Conservation (phyloP, 2,888 invertebrate genomes). For the Scaptomyza tumidula region DNA sequence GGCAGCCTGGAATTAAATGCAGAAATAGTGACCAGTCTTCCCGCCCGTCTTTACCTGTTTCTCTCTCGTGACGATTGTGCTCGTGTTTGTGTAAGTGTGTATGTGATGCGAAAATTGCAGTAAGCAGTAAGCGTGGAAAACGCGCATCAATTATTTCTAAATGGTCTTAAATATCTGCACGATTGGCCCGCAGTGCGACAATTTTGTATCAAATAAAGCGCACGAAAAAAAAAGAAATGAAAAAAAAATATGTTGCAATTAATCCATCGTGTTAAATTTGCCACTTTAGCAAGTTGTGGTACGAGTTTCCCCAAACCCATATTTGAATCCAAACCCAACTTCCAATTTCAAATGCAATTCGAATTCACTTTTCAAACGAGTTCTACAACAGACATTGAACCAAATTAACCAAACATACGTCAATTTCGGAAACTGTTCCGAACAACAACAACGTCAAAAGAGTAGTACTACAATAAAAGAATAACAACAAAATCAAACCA, state of each 20-base stretch:
- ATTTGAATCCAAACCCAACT: constrained; percentile 10
- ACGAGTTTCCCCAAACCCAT: constrained; percentile 13
- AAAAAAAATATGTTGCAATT: constrained; percentile 27
- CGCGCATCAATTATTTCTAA: constrained; percentile 71
- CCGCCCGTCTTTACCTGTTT: background rate
- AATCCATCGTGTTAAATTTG: constrained; percentile 40
- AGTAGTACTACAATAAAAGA: constrained; percentile 5
- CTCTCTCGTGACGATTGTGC: constrained; percentile 3
- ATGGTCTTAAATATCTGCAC: constrained; percentile 52
- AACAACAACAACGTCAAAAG: constrained; percentile 7
- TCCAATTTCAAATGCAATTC: constrained; percentile 25
- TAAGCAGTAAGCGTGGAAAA: constrained; percentile 55
- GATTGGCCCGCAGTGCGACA: constrained; percentile 46
- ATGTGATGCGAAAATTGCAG: constrained; percentile 33
- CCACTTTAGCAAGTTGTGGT: constrained; percentile 17
- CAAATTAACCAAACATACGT: constrained; percentile 27
- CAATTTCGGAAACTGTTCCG: constrained; percentile 14
- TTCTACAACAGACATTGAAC: constrained; percentile 34
- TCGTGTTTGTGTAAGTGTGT: constrained; percentile 12
- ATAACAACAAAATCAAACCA: constrained; percentile 12
- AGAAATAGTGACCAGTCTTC: constrained; percentile 38
- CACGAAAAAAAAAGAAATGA: constrained; percentile 4
- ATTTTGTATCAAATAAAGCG: constrained; percentile 35
- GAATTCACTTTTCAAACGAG: constrained; percentile 38
- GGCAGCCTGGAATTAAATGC: constrained; percentile 62